These are phyloP conservation scores for Apteryx mantelli DNA, from an alignment of 2,113 vertebrate species.

Conservation along the genomic window DNA sequence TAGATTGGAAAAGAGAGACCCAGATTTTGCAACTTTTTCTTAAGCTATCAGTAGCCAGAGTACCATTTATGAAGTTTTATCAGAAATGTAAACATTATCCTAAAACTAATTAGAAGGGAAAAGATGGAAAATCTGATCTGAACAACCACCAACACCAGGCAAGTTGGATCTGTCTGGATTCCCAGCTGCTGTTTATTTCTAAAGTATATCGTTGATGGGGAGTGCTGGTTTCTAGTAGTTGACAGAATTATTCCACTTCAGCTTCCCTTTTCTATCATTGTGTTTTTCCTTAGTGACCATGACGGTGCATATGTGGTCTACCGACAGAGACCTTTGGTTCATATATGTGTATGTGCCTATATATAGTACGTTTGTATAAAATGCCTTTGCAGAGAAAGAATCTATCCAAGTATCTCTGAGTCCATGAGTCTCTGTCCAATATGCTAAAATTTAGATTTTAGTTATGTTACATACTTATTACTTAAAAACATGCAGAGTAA, in stretches of 20 bases:
- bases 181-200: background rate
- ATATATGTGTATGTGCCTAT: background rate
- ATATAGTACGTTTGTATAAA: background rate
- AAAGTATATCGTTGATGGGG: background rate
- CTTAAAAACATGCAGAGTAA: background rate
- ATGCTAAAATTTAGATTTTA: background rate
- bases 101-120: background rate
- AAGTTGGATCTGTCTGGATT: background rate
- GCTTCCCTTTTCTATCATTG: background rate
- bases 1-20: background rate
- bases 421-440: background rate
- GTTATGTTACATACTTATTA: background rate
- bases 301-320: background rate
- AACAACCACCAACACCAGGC: background rate
- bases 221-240: background rate
- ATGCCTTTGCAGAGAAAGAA: background rate
- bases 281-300: background rate
- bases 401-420: background rate
- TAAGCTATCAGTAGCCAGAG: background rate
- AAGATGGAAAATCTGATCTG: background rate
- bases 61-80: background rate
- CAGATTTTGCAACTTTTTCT: background rate
- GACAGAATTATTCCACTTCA: background rate
- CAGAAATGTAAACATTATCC: background rate
- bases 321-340: background rate